Evolutionary conservation across 2,797 vertebrate species (phyloP).

Genomic region (Cryptoblepharus egeriae): DNA sequence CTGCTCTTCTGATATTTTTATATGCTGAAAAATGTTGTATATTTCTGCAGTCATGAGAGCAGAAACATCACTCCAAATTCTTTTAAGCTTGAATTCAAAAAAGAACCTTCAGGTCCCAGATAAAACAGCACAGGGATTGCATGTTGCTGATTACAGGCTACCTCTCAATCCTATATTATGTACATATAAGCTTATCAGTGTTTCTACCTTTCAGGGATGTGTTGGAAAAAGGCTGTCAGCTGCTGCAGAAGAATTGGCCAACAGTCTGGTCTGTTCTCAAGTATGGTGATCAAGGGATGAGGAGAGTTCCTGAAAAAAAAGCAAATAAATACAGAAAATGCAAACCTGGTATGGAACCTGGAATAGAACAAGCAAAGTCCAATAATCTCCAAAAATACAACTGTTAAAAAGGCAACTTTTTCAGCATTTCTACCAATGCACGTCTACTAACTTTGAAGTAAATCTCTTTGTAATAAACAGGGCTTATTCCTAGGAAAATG

Average conservation of each 20-base stretch:
- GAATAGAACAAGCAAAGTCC: fast-evolving
- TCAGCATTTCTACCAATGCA: too few species aligned
- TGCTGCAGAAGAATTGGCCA: slow-evolving; percentile 90
- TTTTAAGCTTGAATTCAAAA: neutral
- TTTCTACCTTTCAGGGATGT: slow-evolving; percentile 84
- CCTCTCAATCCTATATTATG: neutral
- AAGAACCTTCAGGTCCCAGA: neutral
- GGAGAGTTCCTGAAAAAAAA: slow-evolving; percentile 82
- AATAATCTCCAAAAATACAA: neutral
- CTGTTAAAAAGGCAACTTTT: too few species aligned
- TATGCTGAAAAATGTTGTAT: neutral
- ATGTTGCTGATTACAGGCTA: neutral
- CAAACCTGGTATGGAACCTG: neutral
- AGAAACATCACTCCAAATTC: too few species aligned
- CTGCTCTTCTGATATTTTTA: neutral
- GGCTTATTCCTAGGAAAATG: too few species aligned
- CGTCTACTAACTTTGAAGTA: too few species aligned
- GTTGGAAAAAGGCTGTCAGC: slow-evolving; percentile 83
- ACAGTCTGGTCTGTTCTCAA: slow-evolving; percentile 91
- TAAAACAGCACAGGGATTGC: neutral
- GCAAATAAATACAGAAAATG: slow-evolving; percentile 36
- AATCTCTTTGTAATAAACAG: too few species aligned
- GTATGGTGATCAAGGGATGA: slow-evolving; percentile 89
- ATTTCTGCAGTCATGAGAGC: neutral
- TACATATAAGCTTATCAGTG: neutral